Base-by-base conservation (phyloP, 2,113 vertebrate genomes). In the Sebastes schlegelii region DNA sequence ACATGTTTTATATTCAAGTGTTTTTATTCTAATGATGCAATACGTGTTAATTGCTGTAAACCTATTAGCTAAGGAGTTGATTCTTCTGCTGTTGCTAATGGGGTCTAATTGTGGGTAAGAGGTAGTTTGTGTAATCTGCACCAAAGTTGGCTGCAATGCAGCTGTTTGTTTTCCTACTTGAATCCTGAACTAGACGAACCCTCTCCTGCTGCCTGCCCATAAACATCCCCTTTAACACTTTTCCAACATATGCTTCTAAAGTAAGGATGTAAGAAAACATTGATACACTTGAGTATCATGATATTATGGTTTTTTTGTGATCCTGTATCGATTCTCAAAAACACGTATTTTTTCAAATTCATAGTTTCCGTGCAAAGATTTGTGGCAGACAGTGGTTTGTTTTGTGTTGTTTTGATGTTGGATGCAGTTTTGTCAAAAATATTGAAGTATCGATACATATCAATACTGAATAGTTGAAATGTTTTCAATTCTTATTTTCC, bases 1-100 rank as follows among this genome's bases (percentile, higher is more conserved):
- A 42, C 48, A 1, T 62, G 42, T 52, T 58, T 54, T 8, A 48
- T n/a, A 14, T 62, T n/a, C 2, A 61, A 43, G 21, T 52, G 10
- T 63, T 84, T 69, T 51, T 66, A 1, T 66, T 88, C 23, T 69
- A 69, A 64, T 42, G 8, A 80, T 42, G 54, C 40, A 40, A n/a
- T 21, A 34, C 8, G 12, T 23, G 3, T 57, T 52, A 23, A 26
- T 9, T 74, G 5, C 7, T 26, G 5, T 23, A 23, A 63, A 51
- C 8, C 26, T 55, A 0, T 34, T 0, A 62, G 42, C 2, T 0
- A 21, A 48, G 48, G 54, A 61, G 43, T 58, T 14, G 57, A 21
- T 51, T 54, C 10, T 48, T 43, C 0, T 68, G 45, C 9, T 77
- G 49, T 19, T 55, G 60, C 21, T 10, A 45, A 52, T 19, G 9